Evolutionary conservation across 2,113 vertebrate species (phyloP), one percentile per base, ranked within the genome.

Genomic region (Mixornis gularis): DNA sequence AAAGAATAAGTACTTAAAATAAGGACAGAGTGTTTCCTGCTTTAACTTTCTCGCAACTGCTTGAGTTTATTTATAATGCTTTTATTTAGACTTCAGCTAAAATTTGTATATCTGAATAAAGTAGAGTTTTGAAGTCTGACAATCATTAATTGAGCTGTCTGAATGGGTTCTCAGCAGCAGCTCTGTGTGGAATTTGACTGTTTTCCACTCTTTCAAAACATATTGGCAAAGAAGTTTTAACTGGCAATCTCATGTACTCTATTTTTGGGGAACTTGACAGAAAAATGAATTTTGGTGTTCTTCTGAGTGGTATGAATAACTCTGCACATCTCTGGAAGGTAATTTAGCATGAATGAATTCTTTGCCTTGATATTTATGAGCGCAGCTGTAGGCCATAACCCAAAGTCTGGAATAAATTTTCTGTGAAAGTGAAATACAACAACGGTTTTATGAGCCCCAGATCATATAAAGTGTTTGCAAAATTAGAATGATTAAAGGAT

Each of bases 391-490:
- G 92, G 78, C 80, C 87, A 85, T 96, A 96, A 96, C 91, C 91
- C 78, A 51, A 95, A 95, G 71, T 89, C 90, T 96, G 92, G 92
- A 93, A 95, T 96, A 93, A 89, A 95, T 96, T 96, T 95, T 77
- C 93, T 92, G 88, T 66, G 84, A 94, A 94, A 95, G 82, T 95
- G 65, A 94, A 92, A 94, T 93, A 91, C 38, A 91, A 82, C 83
- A 79, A 68, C 80, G 73, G 38, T 85, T 94, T 94, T 96, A 96
- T 89, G 94, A 96, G 86, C 52, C 79, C 65, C 88, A 92, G 68
- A 93, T 93, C 76, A 79, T 80, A 95, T 74, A 94, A 95, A 95
- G 77, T 92, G 94, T 92, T 94, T 89, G 72, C 68, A 92, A 94
- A 96, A 95, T 93, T 94, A 95, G 71, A 87, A 87, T 86, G 84